Evolutionary conservation across 2,113 vertebrate species (phyloP).

Genomic region (Scomber colias): DNA sequence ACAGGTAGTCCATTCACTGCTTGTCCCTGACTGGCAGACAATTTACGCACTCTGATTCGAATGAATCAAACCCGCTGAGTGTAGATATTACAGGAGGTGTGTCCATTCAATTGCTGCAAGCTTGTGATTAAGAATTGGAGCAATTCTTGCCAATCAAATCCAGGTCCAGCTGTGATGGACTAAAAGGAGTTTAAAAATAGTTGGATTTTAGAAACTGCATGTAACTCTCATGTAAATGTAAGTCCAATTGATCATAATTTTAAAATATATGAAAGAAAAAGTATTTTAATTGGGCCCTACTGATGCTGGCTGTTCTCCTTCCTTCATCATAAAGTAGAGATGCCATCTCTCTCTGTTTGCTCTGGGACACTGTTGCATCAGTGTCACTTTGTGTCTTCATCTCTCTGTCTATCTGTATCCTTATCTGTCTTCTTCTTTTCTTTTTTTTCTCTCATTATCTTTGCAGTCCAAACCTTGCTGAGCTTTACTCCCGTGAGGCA

Average conservation of each 20-base stretch:
- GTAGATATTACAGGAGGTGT: constrained; percentile 42
- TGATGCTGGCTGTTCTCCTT: not conserved
- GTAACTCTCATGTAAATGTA: not conserved
- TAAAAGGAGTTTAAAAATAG: constrained; percentile 3
- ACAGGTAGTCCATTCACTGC: constrained; percentile 23
- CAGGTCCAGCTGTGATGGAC: constrained; percentile 14
- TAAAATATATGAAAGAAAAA: not conserved
- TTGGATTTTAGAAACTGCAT: not conserved
- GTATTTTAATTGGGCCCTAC: constrained; percentile 25
- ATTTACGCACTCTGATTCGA: constrained; percentile 23
- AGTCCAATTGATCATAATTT: not conserved
- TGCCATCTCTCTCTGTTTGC: constrained; percentile 32
- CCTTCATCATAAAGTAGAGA: not conserved
- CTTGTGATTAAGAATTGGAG: constrained; percentile 34
- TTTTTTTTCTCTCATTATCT: constrained; percentile 57
- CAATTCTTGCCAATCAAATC: constrained; percentile 37
- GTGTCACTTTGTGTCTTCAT: constrained; percentile 48
- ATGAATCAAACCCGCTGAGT: constrained; percentile 51
- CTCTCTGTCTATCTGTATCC: constrained; percentile 51
- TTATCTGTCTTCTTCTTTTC: constrained; percentile 31
- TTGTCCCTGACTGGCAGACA: constrained; percentile 22
- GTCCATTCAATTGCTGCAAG: constrained; percentile 31
- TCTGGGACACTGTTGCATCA: constrained; percentile 21
- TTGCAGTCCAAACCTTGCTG: constrained; percentile 52
- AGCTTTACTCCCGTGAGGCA: constrained; percentile 50